phyloP scores from a whole-genome alignment of 2,888 invertebrate species.

The Zootermopsis nevadensis region DNA sequence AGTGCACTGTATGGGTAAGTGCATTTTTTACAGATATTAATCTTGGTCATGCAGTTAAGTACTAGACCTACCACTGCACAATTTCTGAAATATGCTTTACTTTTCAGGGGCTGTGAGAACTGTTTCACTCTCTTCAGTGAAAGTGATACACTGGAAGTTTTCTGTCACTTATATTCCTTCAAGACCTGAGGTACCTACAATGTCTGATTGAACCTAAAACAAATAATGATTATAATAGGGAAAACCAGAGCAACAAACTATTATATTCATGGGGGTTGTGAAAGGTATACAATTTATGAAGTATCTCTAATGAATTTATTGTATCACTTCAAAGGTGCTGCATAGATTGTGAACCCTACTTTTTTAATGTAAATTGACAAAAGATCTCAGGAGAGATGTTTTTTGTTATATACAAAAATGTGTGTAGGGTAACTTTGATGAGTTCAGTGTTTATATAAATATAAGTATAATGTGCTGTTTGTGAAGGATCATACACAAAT shows the following conservation, averaged over 20 bases:
- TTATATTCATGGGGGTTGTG: background rate
- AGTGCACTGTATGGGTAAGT: no score
- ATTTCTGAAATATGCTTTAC: background rate
- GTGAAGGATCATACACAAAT: no score
- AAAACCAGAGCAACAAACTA: background rate
- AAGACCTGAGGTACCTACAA: background rate
- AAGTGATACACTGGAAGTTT: background rate
- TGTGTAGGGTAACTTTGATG: no score
- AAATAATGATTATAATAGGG: background rate
- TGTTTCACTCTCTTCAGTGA: constrained; percentile 5
- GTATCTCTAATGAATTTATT: constrained; percentile 1
- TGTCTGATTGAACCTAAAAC: background rate
- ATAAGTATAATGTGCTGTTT: no score
- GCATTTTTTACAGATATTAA: background rate
- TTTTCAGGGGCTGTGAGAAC: constrained; percentile 8
- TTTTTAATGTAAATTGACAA: background rate
- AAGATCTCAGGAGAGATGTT: background rate
- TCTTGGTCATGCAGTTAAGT: background rate
- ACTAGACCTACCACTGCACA: background rate
- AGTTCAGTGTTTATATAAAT: no score
- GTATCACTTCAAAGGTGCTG: background rate
- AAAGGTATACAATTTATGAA: background rate
- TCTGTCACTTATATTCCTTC: background rate
- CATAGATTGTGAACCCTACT: background rate
- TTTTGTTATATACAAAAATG: no score